Evolutionary conservation across 2,888 invertebrate genomes (phyloP), one percentile per base, ranked within the genome.

Genomic region (Torymus tubicola): DNA sequence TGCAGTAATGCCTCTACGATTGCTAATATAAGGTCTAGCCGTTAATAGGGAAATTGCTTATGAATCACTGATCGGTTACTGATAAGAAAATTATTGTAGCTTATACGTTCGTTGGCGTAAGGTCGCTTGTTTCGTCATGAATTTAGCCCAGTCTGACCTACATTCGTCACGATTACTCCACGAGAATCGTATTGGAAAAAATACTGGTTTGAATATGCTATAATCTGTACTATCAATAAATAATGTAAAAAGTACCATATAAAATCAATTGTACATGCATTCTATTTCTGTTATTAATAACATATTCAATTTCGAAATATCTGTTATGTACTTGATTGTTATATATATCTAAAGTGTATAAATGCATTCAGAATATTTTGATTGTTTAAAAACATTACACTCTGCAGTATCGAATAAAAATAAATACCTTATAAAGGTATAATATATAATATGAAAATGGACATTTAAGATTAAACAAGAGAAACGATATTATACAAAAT

Each of bases 71-170:
- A 75, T 75, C 68, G 68, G 16, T 18, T 53, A 31, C 75, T 68
- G 75, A 75, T 75, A 68, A 60, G 68, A 75, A 68, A 75, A 75
- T 75, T 52, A 68, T 75, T 58, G 60, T 53, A 71, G 52, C 52
- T 52, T 52, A 42, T 52, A 42, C n/a, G 24, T 13, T 57, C 24
- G 31, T 18, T 42, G 42, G 8, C 13, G 24, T 68, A 58, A 68
- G 60, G 67, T 52, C 75, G 75, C 24, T 60, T 75, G 68, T 75
- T 75, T 68, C 58, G 61, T 68, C 75, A 68, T 75, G 68, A 75
- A 75, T 53, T 61, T 50, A 11, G 61, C 52, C 61, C 21, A n/a
- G 52, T 71, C 61, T 60, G 67, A 60, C 75, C 75, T 60, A 67
- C 75, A 75, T 75, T 57, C 53, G 68, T 75, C 68, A 12, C 52